Conservation (phyloP, 2,113 vertebrate genomes). For the Hippocampus mohnikei region DNA sequence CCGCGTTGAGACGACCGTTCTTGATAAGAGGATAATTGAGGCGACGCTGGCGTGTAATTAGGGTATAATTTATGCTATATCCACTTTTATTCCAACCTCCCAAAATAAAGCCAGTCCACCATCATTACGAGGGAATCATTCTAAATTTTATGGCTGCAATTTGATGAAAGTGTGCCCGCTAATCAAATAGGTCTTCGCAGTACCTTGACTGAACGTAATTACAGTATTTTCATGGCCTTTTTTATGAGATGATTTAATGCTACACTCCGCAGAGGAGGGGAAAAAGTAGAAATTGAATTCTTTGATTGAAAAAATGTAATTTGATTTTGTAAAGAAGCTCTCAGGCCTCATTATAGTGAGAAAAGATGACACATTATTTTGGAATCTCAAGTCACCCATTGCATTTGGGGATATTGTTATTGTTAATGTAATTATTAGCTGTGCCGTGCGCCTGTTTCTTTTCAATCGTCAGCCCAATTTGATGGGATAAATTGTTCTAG, state of each 20-base stretch:
- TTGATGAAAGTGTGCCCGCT: constrained; percentile 97
- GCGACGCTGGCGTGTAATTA: constrained; percentile 99
- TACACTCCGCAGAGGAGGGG: background rate
- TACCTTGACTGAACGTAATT: constrained; percentile 98
- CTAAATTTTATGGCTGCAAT: constrained; percentile 98
- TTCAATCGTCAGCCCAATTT: background rate
- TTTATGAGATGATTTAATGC: constrained; percentile 27
- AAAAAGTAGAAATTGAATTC: background rate
- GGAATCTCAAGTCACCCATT: background rate
- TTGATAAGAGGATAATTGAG: constrained; percentile 99
- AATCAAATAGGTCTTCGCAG: constrained; percentile 95
- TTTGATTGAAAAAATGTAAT: background rate
- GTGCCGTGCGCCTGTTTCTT: background rate
- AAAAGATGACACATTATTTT: background rate
- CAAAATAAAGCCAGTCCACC: constrained; percentile 99
- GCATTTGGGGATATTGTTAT: background rate
- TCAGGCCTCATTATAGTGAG: background rate
- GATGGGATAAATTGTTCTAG: background rate
- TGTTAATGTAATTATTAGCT: background rate
- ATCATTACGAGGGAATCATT: constrained; percentile 99
- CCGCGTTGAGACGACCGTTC: constrained; percentile 99
- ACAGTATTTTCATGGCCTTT: constrained; percentile 79
- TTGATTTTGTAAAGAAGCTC: background rate
- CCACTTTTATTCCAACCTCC: constrained; percentile 99
- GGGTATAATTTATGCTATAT: constrained; percentile 99